Conservation (phyloP, 2,888 invertebrate genomes). For the Agrotis segetum region DNA sequence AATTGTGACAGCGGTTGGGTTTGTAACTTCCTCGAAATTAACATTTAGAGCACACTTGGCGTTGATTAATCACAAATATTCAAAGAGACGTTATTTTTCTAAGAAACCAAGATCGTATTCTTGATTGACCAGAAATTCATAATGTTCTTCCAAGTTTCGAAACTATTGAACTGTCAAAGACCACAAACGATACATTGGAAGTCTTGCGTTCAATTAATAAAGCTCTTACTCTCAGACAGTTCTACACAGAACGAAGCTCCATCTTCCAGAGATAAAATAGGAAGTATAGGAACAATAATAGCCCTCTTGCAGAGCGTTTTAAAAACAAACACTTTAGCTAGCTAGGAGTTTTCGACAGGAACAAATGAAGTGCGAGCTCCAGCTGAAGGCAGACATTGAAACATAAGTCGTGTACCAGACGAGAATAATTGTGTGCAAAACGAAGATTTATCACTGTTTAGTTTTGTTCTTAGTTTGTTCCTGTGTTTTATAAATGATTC, state of each 20-base stretch:
- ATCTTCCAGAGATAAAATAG: conserved; percentile 53
- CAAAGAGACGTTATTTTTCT: not conserved
- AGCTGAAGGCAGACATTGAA: conserved; percentile 75
- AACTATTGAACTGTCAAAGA: conserved; percentile 25
- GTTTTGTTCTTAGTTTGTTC: conserved; percentile 66
- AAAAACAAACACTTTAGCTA: conserved; percentile 62
- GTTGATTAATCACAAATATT: conserved; percentile 2
- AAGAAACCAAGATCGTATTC: not conserved
- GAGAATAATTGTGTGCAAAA: conserved; percentile 81
- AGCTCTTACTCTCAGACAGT: conserved; percentile 31
- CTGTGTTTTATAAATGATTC: conserved; percentile 62
- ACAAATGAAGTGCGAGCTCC: conserved; percentile 72
- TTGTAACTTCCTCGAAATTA: not conserved
- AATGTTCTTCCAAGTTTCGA: not conserved
- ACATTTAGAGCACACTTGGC: not conserved
- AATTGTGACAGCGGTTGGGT: not conserved
- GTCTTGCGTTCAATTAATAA: conserved; percentile 41
- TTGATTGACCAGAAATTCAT: not conserved
- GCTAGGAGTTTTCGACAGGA: conserved; percentile 63
- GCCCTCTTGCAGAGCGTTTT: conserved; percentile 59
- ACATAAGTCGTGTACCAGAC: conserved; percentile 77
- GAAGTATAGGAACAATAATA: conserved; percentile 61
- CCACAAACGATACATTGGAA: conserved; percentile 25
- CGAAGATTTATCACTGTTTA: conserved; percentile 77
- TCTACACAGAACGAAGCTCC: conserved; percentile 32